A percentile compares a stretch with the other conserved stretches of the same genome.
Conservation (phyloP, 2,797 vertebrate species). For the Phataginus tetradactyla region DNA sequence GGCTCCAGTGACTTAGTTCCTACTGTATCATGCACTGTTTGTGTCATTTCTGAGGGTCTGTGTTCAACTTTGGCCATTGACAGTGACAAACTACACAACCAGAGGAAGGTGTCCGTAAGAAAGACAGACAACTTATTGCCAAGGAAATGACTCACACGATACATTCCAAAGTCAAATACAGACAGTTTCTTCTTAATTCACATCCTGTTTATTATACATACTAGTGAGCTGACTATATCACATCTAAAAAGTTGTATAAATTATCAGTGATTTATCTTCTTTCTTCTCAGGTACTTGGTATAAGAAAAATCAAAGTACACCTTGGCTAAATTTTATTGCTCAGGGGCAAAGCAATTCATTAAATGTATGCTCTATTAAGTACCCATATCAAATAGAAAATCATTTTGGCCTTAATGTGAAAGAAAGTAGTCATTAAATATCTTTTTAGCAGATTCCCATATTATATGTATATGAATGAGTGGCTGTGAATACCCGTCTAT, state of each 20-base stretch:
- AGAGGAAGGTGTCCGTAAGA: background rate
- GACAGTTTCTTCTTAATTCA: slow-evolving; percentile 25
- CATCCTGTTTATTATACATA: background rate
- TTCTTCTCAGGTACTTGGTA: slow-evolving; percentile 24
- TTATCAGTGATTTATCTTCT: background rate
- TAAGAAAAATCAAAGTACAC: background rate
- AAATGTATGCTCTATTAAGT: background rate
- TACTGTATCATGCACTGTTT: background rate
- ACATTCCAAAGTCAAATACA: slow-evolving; percentile 29
- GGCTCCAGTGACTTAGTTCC: background rate
- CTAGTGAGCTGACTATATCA: background rate
- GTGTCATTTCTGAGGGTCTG: background rate
- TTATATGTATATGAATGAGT: background rate
- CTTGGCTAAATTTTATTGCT: slow-evolving; percentile 19
- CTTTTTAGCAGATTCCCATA: background rate
- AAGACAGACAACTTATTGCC: background rate
- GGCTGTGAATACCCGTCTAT: background rate
- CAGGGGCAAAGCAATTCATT: background rate
- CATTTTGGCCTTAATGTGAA: background rate
- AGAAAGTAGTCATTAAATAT: slow-evolving; percentile 25
- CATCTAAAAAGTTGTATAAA: background rate
- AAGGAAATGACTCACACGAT: background rate
- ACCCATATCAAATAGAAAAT: background rate
- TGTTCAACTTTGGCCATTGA: background rate
- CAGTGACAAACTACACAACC: background rate